Evolutionary conservation across 2,113 vertebrate genomes (phyloP), one percentile per base, ranked within the genome.

Genomic region (Solenodon paradoxus): DNA sequence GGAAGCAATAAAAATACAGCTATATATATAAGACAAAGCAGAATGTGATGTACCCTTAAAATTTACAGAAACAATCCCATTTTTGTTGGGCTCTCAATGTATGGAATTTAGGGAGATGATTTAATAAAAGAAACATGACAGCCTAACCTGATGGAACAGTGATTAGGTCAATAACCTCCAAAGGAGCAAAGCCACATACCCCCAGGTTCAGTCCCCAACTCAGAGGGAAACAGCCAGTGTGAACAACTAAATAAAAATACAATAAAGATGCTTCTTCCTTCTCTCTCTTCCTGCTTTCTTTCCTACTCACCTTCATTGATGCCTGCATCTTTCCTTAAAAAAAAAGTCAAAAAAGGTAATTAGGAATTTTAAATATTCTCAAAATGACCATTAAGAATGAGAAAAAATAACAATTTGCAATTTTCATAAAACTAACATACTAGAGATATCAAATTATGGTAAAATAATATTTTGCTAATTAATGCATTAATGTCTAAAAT

Each of bases 391-490:
- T 53, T 93, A 90, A 90, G 42, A 69, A 51, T 95, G 9, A 78
- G 26, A 84, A 89, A 92, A 94, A 71, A 24, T 45, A 12, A 53
- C 9, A 83, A 53, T 61, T 86, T 95, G 53, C 3, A 89, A 40
- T 66, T 78, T 82, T 86, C 86, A 49, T 92, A 68, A 92, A 68
- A 3, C 30, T 82, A 42, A 68, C 71, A 72, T 57, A 53, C 9
- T 74, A 72, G 32, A 63, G 24, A 74, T 82, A 19, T 63, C 9
- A 88, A n/a, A 86, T 80, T 83, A 83, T 92, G 53, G 57, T 79
- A 97, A 85, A 91, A 78, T 40, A 87, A 28, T 49, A 49, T 38
- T 66, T 79, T 88, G 42, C 51, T n/a, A 81, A 85, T 61, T 32
- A 17, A 49, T 59, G 47, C 24, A 35, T 72, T 82, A 81, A 38